Conservation (phyloP, 1,140 invertebrate genomes). For the Plodia interpunctella region DNA sequence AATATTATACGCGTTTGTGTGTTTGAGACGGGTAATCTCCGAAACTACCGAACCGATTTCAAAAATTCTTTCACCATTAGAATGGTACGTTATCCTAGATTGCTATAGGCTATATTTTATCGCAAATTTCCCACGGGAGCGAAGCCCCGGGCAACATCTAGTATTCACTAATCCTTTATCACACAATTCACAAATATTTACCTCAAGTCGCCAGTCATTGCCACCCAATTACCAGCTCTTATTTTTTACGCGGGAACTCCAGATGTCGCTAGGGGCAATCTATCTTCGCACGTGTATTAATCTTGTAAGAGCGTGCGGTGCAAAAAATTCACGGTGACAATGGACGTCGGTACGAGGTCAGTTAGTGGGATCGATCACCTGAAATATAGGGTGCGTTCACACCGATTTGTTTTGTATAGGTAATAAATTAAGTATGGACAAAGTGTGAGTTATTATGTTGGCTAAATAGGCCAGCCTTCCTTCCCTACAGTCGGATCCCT, state of each 20-base stretch:
- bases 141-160: no score
- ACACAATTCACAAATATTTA: background rate
- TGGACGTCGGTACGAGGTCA: background rate
- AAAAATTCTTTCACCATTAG: no score
- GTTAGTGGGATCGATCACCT: slow-evolving; percentile 3
- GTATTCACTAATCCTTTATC: background rate
- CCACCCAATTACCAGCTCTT: background rate
- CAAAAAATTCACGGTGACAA: slow-evolving; percentile 1
- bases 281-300: background rate
- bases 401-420: background rate
- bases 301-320: slow-evolving; percentile 5
- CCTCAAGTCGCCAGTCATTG: background rate
- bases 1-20: no score
- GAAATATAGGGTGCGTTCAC: background rate
- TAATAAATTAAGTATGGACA: no score
- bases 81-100: no score
- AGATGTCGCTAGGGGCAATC: background rate
- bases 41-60: no score
- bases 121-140: no score
- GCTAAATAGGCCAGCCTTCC: no score
- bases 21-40: no score
- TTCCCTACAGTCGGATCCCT: no score
- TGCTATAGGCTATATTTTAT: no score
- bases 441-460: no score
- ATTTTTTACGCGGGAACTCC: background rate